Base-by-base conservation (phyloP, 2,113 vertebrate species). In the Rousettus leschenaultii region DNA sequence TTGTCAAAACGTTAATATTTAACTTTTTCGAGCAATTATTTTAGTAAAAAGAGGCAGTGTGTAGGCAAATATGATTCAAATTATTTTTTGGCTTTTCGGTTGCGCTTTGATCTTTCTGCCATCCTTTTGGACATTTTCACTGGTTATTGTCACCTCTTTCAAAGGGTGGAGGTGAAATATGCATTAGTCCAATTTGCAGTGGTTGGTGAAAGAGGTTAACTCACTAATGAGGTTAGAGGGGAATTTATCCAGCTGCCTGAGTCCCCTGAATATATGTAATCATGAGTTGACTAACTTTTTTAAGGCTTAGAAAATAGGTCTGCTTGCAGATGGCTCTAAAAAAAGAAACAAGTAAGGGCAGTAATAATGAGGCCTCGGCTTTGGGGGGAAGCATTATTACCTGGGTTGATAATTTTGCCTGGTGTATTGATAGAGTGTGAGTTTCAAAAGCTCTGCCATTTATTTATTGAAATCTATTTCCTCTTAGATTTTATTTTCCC, bases 291-390 rank as follows among this genome's bases (percentile, higher is more conserved):
- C 78, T 21, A 7, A 75, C 84, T 94, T 85, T 94, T 78, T 48
- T 77, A 88, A 51, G 83, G 77, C 93, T 57, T 59, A 68, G 78
- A 95, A 95, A 94, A 97, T 74, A 94, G 89, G 78, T 94, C 61
- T 93, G 70, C 40, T 74, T 63, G 66, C 28, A 59, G 86, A 38
- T 88, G 94, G n/a, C 38, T 74, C 14, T 84, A 33, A 70, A 90
- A 90, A 65, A 59, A 57, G 65, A 73, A 82, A 35, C 28, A 8
- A 88, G 7, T 38, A 26, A 85, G n/a, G 40, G 26, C 61, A 66
- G 2, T 28, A 15, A 48, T 63, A 26, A 40, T 26, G 59, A 73
- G 38, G 74, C 38, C 70, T 73, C 2, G 0, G 18, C 33, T 89
- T 86, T 63, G 13, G n/a, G 2, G 26, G 30, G 66, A 75, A 57